Conservation (phyloP, 2,888 invertebrate species). For the Megalurothrips usitatus region DNA sequence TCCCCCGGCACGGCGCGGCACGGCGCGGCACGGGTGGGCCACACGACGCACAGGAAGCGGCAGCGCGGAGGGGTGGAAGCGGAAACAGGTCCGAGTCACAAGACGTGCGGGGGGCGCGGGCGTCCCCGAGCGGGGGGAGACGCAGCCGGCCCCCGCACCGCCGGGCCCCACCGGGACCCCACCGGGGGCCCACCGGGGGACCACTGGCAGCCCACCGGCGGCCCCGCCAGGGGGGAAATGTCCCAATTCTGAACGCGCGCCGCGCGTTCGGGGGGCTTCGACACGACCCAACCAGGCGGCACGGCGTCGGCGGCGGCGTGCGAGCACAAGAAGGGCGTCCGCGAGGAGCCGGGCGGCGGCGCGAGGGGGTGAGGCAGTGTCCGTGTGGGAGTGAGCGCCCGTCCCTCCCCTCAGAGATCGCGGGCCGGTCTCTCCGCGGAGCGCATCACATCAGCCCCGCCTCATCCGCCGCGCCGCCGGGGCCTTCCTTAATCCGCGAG, state of each 20-base stretch:
- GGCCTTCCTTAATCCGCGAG: too few species aligned
- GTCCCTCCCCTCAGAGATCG: background rate
- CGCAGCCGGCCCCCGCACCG: background rate
- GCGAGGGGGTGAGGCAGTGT: background rate
- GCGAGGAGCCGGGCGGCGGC: background rate
- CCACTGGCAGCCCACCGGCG: background rate
- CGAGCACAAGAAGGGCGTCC: background rate
- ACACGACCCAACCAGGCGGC: background rate
- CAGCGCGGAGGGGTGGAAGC: background rate
- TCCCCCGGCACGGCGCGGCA: background rate
- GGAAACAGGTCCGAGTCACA: slow-evolving; percentile 14
- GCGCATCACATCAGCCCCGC: too few species aligned
- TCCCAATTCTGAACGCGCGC: slow-evolving; percentile 11
- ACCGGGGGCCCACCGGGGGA: too few species aligned
- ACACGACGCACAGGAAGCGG: background rate
- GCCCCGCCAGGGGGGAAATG: slow-evolving; percentile 14
- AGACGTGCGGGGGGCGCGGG: background rate
- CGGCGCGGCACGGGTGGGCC: background rate
- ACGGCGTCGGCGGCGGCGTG: background rate
- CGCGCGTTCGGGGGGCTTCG: background rate
- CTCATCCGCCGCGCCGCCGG: too few species aligned
- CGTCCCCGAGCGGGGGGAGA: background rate
- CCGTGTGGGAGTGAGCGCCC: too few species aligned
- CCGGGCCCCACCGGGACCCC: background rate
- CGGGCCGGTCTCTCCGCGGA: background rate